Evolutionary conservation across 2,113 vertebrate species (phyloP).

Genomic region (Panthera tigris): DNA sequence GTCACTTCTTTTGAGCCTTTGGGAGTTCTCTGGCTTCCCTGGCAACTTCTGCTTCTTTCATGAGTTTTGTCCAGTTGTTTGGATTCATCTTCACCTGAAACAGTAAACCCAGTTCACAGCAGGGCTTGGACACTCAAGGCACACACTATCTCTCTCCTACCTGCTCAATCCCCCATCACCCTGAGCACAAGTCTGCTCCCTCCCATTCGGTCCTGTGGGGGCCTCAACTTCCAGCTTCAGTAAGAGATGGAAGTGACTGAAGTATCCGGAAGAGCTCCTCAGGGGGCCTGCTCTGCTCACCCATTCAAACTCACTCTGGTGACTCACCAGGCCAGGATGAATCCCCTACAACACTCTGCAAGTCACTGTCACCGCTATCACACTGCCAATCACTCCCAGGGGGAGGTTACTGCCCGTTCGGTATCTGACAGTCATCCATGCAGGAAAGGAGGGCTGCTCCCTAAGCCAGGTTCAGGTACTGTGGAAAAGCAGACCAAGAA

Average conservation of each 20-base stretch:
- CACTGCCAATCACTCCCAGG: background rate
- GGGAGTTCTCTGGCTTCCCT: background rate
- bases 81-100: background rate
- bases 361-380: too few species aligned
- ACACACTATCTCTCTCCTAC: accelerated
- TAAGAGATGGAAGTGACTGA: background rate
- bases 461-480: background rate
- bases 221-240: background rate
- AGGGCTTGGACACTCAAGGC: background rate
- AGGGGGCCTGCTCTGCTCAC: background rate
- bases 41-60: background rate
- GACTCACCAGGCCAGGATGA: too few species aligned
- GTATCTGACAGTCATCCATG: background rate
- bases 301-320: background rate
- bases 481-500: background rate
- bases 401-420: background rate
- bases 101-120: background rate
- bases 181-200: background rate
- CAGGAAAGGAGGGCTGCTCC: too few species aligned
- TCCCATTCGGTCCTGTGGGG: background rate
- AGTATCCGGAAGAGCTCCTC: background rate
- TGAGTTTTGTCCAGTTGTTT: background rate
- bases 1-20: background rate
- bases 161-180: too few species aligned
- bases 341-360: background rate